Evolutionary conservation across 2,888 invertebrate genomes (phyloP), one percentile per base, ranked within the genome.

Genomic region (Eupithecia subfuscata): DNA sequence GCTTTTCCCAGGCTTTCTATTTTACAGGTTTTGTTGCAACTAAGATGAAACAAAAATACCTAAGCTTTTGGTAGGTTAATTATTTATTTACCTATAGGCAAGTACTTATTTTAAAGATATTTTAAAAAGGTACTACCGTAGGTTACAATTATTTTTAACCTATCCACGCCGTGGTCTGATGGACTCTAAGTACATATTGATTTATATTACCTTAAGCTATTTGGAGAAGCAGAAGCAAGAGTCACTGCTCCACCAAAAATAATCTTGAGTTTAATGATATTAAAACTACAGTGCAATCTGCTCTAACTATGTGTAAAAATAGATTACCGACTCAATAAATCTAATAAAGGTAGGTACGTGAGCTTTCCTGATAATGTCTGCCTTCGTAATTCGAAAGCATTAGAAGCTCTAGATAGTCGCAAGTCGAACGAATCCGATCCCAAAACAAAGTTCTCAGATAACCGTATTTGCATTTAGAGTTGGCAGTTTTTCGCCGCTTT

Each of bases 381-480:
- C 43, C 40, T 68, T 22, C 43, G 25, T 14, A 14, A 40, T 60
- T 25, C 5, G 40, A 68, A 25, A 68, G 67, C n/a, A 45, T 68
- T 68, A 68, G 68, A 43, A 43, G 34, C 18, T 43, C 22, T 43
- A 71, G 63, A 71, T 64, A 56, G 65, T 52, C 70, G 64, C 22
- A 69, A 67, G 30, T 22, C n/a, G 30, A 56, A 69, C 71, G 63
- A 48, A 34, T 74, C 77, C 69, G 78, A 80, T 80, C 77, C 45
- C 40, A 71, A 74, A 78, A 81, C 80, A 80, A 80, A 81, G 77
- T 80, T 67, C 18, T 71, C 75, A 77, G 82, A 81, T 82, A 83
- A 80, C 79, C 82, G 84, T 84, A 90, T 91, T 91, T 89, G 87
- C 89, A 90, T 91, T 82, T 85, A 80, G 82, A 84, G 71, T 79